Base-by-base conservation (phyloP, 2,888 invertebrate genomes). In the Hyppa rectilinea region DNA sequence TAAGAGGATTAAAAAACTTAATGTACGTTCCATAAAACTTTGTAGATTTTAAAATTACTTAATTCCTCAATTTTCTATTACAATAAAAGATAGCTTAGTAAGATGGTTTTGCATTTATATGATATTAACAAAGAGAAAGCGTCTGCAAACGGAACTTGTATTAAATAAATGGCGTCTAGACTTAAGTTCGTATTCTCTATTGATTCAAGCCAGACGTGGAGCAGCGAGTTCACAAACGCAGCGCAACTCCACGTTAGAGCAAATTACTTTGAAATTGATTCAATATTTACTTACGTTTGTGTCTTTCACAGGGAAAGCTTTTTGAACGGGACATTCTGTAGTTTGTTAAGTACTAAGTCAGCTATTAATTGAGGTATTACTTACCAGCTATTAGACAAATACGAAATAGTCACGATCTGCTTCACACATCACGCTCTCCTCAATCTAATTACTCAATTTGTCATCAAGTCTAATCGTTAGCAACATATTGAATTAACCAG, bases 81-180 rank as follows among this genome's bases (percentile, higher is more conserved):
- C 34, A 20, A 60, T 38, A 23, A 12, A 50, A n/a, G n/a, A 47
- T 53, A 53, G 10, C n/a, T 45, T 29, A 45, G 40, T n/a, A 49
- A 26, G 26, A 64, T 43, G 20, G 29, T 58, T 71, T 75, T 65
- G 29, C 38, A 75, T 67, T 58, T 60, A 53, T 58, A 75, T 69
- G 52, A 45, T 59, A 60, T 52, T 58, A 70, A 68, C 58, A 60
- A 59, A 70, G 76, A 70, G 81, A 83, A 83, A 81, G 83, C 76
- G 38, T 36, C 61, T 62, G 60, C 60, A 74, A 77, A 75, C 55
- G 72, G 64, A 63, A 73, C 68, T 71, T 50, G 65, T 73, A 67
- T 81, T 65, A 67, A 74, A 78, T 75, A 55, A 59, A 79, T 75
- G 61, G 73, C 50, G 78, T 82, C 80, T 82, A 80, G 82, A 83